Base-by-base conservation (phyloP, 2,797 vertebrate species). In the Aratinga solstitialis region DNA sequence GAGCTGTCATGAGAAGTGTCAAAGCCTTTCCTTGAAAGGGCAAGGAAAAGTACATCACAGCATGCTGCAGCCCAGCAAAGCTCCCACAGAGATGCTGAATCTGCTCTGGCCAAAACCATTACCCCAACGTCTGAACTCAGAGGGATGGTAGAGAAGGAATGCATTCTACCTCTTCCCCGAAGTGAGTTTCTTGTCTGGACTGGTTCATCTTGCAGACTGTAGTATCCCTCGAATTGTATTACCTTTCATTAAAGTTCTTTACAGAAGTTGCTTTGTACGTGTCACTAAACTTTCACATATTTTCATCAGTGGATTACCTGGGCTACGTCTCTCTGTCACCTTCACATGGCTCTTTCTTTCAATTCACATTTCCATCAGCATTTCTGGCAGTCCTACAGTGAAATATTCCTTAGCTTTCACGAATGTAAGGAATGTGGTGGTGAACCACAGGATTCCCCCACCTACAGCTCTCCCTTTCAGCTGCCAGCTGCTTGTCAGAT, bases 371-470 rank as follows among this genome's bases (percentile, higher is more conserved):
- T 96, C 91, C 93, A 95, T 90, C 5, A 19, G 91, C 87, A 74
- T 95, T 96, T 97, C 92, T 97, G 96, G 95, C 21, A 0, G 51
- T 26, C 42, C 80, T 96, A 96, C 87, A 96, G 95, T 97, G 95
- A 96, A 97, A 97, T 97, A 97, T 95, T 96, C 96, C 23, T 2
- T 90, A 96, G 96, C 91, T 91, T 94, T 97, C 96, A 93, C 94
- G 97, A 97, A 97, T 97, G 94, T 93, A 93, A 97, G 90, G 97
- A 97, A 97, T 97, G 97, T 77, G 43, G 96, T 96, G 96, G 96
- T 94, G 94, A 97, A 95, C 97, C 97, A 97, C 97, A 97, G 96
- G 96, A 97, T 97, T 96, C 96, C 95, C 96, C 97, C 96, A 97
- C 97, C 97, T 97, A 97, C 96, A 97, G 95, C 96, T 97, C 97